phyloP scores from a whole-genome alignment of 2,888 invertebrate genomes.

The Meloe dianella region DNA sequence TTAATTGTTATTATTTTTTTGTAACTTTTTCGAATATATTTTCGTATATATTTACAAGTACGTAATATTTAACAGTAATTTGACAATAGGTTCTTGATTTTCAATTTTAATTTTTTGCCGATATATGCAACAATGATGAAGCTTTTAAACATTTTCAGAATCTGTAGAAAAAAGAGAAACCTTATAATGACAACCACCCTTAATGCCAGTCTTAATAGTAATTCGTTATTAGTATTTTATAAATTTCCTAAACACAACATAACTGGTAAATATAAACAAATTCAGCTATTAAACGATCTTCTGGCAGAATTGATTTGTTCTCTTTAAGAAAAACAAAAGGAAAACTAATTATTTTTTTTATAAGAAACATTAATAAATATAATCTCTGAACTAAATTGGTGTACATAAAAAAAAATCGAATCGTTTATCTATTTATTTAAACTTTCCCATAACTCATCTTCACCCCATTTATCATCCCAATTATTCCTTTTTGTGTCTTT shows the following conservation, averaged over 20 bases:
- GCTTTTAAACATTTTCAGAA: neutral
- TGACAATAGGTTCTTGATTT: neutral
- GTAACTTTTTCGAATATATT: neutral
- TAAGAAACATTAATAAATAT: neutral
- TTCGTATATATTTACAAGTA: neutral
- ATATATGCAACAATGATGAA: neutral
- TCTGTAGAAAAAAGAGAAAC: neutral
- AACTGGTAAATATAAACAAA: neutral
- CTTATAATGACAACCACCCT: neutral
- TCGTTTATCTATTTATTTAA: conserved; percentile 66
- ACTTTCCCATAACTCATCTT: conserved; percentile 69
- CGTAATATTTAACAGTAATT: neutral
- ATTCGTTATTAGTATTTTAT: neutral
- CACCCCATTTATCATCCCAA: conserved; percentile 62
- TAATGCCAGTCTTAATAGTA: neutral
- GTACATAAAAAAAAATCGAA: neutral
- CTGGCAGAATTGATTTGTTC: neutral
- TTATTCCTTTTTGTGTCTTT: conserved; percentile 51
- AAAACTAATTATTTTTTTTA: neutral
- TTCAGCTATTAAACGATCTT: neutral
- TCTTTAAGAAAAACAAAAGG: neutral
- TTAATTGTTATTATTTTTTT: neutral
- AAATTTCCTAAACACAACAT: neutral
- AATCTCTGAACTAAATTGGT: neutral
- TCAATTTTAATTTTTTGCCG: neutral